phyloP scores from a whole-genome alignment of 2,797 vertebrate species.

The Eulemur coronatus region DNA sequence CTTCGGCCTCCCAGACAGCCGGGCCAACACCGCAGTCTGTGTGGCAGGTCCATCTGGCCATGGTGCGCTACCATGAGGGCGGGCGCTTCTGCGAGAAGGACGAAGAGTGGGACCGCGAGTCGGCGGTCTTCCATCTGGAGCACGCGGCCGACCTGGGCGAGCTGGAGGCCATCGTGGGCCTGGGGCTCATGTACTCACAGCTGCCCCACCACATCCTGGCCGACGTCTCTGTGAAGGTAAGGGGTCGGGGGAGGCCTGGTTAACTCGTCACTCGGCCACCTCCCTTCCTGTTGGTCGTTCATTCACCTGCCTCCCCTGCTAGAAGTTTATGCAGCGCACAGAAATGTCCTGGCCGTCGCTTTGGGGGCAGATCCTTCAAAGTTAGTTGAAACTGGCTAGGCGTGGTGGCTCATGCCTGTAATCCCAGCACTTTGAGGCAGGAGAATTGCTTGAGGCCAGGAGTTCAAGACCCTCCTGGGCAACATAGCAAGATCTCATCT shows the following conservation, averaged over 20 bases:
- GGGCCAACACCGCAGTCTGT: neutral
- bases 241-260: neutral
- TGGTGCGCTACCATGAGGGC: constrained; percentile 96
- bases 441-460: too few species aligned
- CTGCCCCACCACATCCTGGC: constrained; percentile 95
- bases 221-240: constrained; percentile 91
- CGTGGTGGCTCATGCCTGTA: too few species aligned
- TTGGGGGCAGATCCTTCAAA: neutral
- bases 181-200: constrained; percentile 93
- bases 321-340: neutral
- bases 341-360: neutral
- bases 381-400: neutral
- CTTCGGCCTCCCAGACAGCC: neutral
- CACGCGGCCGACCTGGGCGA: constrained; percentile 95
- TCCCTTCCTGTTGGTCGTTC: neutral
- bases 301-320: neutral
- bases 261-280: neutral
- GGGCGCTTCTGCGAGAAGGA: constrained; percentile 96
- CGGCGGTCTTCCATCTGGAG: constrained; percentile 95
- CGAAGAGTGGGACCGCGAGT: constrained; percentile 92
- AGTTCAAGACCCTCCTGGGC: too few species aligned
- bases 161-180: constrained; percentile 94
- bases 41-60: constrained; percentile 94
- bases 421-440: too few species aligned
- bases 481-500: too few species aligned